phyloP scores from a whole-genome alignment of 2,888 invertebrate genomes.

The Uloborus plumipes region DNA sequence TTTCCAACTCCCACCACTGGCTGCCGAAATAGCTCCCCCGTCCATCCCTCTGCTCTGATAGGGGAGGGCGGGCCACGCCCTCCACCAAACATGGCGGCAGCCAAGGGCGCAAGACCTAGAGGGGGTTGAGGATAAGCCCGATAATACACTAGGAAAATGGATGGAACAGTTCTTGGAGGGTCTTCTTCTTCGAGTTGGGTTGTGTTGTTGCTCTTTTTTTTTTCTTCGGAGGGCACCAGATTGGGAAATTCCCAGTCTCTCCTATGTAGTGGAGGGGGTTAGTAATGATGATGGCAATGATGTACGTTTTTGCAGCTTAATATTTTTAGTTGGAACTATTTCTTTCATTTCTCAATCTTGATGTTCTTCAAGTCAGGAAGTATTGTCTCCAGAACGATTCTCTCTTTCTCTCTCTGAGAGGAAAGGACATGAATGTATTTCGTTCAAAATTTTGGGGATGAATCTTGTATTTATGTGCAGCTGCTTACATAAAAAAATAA shows the following conservation, averaged over 20 bases:
- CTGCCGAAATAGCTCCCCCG: slow-evolving; percentile 32
- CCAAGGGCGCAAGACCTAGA: slow-evolving; percentile 30
- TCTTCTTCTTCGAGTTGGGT: slow-evolving; percentile 1
- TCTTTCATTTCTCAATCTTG: too few relatives aligned
- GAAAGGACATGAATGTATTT: too few relatives aligned
- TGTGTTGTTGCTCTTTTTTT: background rate
- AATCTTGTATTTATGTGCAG: too few relatives aligned
- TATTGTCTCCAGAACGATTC: too few relatives aligned
- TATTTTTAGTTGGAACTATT: too few relatives aligned
- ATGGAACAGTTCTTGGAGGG: slow-evolving; percentile 27
- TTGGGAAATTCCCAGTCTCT: slow-evolving; percentile 9
- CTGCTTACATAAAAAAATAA: too few relatives aligned
- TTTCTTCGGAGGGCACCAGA: slow-evolving; percentile 25
- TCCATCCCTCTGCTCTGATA: slow-evolving; percentile 15
- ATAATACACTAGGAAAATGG: slow-evolving; percentile 39
- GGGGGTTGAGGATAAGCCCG: slow-evolving; percentile 11
- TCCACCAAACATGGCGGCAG: slow-evolving; percentile 50
- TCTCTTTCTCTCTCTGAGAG: too few relatives aligned
- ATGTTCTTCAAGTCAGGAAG: too few relatives aligned
- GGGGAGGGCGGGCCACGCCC: slow-evolving; percentile 39
- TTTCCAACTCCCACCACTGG: slow-evolving; percentile 38
- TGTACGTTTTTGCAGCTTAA: too few relatives aligned
- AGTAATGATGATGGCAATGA: too few relatives aligned
- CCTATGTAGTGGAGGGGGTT: too few relatives aligned
- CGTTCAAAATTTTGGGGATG: too few relatives aligned